Evolutionary conservation across 2,888 invertebrate species (phyloP).

Genomic region (Lamellibrachia satsuma): DNA sequence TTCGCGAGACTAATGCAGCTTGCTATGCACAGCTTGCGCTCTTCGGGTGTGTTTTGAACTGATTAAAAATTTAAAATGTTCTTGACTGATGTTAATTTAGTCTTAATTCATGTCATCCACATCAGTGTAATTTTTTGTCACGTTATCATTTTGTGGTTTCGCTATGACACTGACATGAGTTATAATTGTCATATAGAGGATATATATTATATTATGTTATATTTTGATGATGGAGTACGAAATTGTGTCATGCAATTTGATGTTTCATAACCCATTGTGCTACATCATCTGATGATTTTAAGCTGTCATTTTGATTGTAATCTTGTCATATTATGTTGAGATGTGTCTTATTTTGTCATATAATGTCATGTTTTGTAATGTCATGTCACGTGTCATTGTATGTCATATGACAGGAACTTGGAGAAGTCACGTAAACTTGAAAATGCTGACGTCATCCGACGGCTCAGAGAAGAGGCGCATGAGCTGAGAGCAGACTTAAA

Average conservation of each 20-base stretch:
- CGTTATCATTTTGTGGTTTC: too few relatives aligned
- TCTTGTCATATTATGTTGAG: not conserved
- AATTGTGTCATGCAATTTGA: not conserved
- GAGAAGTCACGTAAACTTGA: not conserved
- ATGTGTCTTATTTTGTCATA: not conserved
- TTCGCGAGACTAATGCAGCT: too few relatives aligned
- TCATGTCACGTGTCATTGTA: not conserved
- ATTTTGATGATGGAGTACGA: not conserved
- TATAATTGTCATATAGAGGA: not conserved
- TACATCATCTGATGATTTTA: not conserved
- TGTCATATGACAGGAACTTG: not conserved
- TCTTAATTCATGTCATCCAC: too few relatives aligned
- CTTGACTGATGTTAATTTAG: too few relatives aligned
- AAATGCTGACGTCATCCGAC: constrained; percentile 20
- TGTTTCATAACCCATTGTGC: not conserved
- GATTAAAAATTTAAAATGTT: too few relatives aligned
- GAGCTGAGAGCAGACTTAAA: not conserved
- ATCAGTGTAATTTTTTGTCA: too few relatives aligned
- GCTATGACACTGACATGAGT: too few relatives aligned
- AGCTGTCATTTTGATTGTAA: not conserved
- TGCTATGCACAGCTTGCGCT: too few relatives aligned
- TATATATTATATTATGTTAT: not conserved
- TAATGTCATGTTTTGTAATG: too few relatives aligned
- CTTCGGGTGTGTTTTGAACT: too few relatives aligned
- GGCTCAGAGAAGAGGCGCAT: constrained; percentile 19